Base-by-base conservation (phyloP, 2,113 vertebrate genomes). In the Isichthys henryi region DNA sequence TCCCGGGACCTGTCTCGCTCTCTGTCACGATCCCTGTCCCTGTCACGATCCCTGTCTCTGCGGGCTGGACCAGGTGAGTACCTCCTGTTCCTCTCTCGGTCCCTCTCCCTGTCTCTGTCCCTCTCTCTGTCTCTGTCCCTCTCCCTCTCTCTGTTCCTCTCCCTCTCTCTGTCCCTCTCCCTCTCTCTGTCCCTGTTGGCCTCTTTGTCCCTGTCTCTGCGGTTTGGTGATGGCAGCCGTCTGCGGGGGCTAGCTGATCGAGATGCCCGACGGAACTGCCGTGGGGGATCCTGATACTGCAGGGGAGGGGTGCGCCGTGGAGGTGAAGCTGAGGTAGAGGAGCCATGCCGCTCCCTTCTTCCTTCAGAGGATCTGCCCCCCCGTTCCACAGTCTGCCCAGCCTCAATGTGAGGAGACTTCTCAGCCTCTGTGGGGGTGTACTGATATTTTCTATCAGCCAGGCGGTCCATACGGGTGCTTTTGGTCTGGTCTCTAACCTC, bases 261-360 rank as follows among this genome's bases (percentile, higher is more conserved):
- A 15, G 90, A 62, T 31, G 66, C 23, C 10, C 74, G 43, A 21
- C 86, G 48, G 31, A 23, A 52, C 9, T 45, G 31, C 11, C 66
- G 0, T 0, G 90, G 89, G 11, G 92, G 93, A 49, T 95, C 94
- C 90, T 95, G 94, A 39, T 96, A 96, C 87, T 95, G 95, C 48
- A 93, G 93, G 2, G 95, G 96, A 39, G 95, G 95, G 9, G 94
- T 93, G 86, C 93, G 93, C 2, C 92, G 92, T 0, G 88, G 56
- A 7, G 90, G 85, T 90, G 9, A n/a, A 92, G 91, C 23, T 23
- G 15, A 31, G 10, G 93, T 85, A 21, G 86, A 0, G 27, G 88
- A 13, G 83, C 90, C 48, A 53, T 91, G 56, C 43, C 5, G 23
- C 21, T 84, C 74, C 39, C 88, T 80, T 39, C 77, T 52, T 43